Base-by-base conservation (phyloP, 2,113 vertebrate genomes). In the Macquaria ambigua region DNA sequence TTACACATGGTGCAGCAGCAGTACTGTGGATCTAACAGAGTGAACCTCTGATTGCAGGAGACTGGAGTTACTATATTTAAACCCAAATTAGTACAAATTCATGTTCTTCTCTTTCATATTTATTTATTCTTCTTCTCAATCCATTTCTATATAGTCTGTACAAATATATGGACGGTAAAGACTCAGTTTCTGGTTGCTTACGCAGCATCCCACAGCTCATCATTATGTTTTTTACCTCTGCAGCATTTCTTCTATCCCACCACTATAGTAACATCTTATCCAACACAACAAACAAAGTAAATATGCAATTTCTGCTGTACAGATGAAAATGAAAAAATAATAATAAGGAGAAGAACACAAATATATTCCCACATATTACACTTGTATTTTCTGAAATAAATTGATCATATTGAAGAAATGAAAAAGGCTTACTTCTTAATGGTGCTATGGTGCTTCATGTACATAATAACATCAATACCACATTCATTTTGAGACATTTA, bases 171-270 rank as follows among this genome's bases (percentile, higher is more conserved):
- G 20, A 7, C 15, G 46, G 12, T 46, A 46, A 46, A 78, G 11
- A 43, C 21, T 6, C 34, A 43, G n/a, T 43, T 58, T 46, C 37
- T 68, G 53, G 1, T 58, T 68, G n/a, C n/a, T 77, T 56, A 25
- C 3, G n/a, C 34, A 14, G 34, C 23, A 2, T 77, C 62, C 62
- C 34, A 48, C 72, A 41, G 8, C 23, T 55, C 72, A 74, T 41
- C 12, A 23, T 79, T 48, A 56, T 68, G 39, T 25, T 16, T 74
- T 61, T 37, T 39, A 55, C 61, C 62, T 68, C 43, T 79, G 77
- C 41, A 48, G 14, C 12, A 70, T 25, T 39, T 62, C 25, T 69
- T 59, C 15, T 25, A 15, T 52, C 21, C 20, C 53, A 59, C 4
- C 5, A 20, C 28, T 37, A 58, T 58, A 31, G 67, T 59, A 70